Conservation (phyloP, 2,888 invertebrate species). For the Colletes collaris region DNA sequence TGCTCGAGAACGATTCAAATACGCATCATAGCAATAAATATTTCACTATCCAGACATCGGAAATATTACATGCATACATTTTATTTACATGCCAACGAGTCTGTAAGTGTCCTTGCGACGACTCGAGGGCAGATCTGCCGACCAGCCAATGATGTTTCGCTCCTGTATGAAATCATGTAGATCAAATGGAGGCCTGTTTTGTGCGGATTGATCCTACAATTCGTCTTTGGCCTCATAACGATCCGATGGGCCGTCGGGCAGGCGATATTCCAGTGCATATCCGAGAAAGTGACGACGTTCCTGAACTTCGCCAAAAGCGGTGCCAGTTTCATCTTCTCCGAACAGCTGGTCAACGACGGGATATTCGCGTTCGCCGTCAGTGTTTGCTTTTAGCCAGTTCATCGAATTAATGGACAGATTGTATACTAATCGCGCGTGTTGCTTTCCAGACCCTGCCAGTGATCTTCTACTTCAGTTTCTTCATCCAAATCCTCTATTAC, state of each 20-base stretch:
- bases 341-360: slow-evolving; percentile 85
- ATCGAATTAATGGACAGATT: neutral
- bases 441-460: slow-evolving; percentile 90
- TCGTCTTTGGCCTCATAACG: slow-evolving; percentile 92
- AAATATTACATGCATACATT: neutral
- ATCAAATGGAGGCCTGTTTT: slow-evolving; percentile 92
- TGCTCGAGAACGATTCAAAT: neutral
- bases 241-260: slow-evolving; percentile 93
- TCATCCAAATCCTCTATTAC: slow-evolving; percentile 95
- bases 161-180: slow-evolving; percentile 75
- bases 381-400: slow-evolving; percentile 37
- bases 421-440: neutral
- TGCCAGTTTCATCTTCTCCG: slow-evolving; percentile 93
- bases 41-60: neutral
- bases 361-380: slow-evolving; percentile 95
- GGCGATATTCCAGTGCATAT: slow-evolving; percentile 88
- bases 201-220: slow-evolving; percentile 92
- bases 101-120: neutral
- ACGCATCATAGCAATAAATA: slow-evolving; percentile 2
- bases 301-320: slow-evolving; percentile 91
- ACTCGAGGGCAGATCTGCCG: neutral
- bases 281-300: slow-evolving; percentile 90
- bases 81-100: neutral
- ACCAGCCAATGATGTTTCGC: no score
- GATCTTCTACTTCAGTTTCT: slow-evolving; percentile 96